A percentile compares a stretch with the other conserved stretches of the same genome.
Evolutionary conservation across 2,888 invertebrate species (phyloP).

Genomic region (Oscheius sp.): DNA sequence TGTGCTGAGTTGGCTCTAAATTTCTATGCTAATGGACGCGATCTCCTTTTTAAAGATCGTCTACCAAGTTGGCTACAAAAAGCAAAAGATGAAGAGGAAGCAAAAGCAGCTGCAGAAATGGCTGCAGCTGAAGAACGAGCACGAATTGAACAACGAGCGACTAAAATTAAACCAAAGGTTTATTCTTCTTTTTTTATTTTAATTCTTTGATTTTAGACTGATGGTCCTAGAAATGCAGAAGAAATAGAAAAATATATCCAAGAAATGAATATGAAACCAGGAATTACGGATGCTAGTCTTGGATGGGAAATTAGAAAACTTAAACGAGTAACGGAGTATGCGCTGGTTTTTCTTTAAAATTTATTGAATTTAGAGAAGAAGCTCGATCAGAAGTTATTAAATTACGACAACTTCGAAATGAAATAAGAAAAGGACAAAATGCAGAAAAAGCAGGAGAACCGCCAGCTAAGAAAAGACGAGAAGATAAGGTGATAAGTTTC

Average conservation of each 20-base stretch:
- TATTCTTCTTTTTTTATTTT: not conserved
- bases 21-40: not conserved
- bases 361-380: not conserved
- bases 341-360: not conserved
- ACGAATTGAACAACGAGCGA: no score
- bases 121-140: not conserved
- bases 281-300: not conserved
- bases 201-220: not conserved
- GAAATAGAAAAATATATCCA: not conserved
- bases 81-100: conserved; percentile 7
- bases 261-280: conserved; percentile 2
- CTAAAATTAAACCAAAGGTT: no score
- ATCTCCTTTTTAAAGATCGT: not conserved
- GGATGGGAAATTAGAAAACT: not conserved
- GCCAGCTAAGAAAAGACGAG: no score
- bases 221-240: not conserved
- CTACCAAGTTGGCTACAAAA: conserved; percentile 12
- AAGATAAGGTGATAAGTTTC: not conserved
- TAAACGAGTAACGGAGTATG: not conserved
- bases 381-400: conserved; percentile 2
- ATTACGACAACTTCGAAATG: not conserved
- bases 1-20: not conserved
- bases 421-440: not conserved
- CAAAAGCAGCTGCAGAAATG: not conserved
- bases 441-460: not conserved